phyloP scores from a whole-genome alignment of 2,113 vertebrate genomes.

The Calidris pugnax region DNA sequence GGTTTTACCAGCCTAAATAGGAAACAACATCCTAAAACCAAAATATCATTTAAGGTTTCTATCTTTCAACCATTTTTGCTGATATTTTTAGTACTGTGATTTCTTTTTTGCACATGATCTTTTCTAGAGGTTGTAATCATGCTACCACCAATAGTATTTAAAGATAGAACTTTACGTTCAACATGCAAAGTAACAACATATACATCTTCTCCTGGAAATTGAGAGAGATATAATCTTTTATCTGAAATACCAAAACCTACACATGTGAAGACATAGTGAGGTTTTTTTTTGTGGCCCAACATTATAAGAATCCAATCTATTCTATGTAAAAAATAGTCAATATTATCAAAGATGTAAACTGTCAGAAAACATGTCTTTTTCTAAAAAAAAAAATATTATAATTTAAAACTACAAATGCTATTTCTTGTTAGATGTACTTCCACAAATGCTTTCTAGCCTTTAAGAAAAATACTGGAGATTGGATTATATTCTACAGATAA shows the following conservation, averaged over 20 bases:
- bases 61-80: not conserved
- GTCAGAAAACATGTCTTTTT: not conserved
- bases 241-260: not conserved
- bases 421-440: not conserved
- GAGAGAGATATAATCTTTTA: not conserved
- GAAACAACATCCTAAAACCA: not conserved
- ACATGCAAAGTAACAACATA: not conserved
- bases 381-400: not conserved
- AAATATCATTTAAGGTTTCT: not conserved
- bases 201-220: not conserved
- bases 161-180: not conserved
- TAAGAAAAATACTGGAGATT: not conserved
- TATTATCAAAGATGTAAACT: not conserved
- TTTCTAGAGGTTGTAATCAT: not conserved
- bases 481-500: not conserved
- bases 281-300: not conserved
- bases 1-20: not conserved
- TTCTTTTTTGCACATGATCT: not conserved
- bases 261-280: not conserved
- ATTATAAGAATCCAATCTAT: not conserved
- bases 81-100: not conserved
- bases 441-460: not conserved
- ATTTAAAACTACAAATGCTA: not conserved
- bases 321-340: not conserved
- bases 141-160: not conserved